Evolutionary conservation across 2,113 vertebrate genomes (phyloP).

Genomic region (Dromiciops gliroides): DNA sequence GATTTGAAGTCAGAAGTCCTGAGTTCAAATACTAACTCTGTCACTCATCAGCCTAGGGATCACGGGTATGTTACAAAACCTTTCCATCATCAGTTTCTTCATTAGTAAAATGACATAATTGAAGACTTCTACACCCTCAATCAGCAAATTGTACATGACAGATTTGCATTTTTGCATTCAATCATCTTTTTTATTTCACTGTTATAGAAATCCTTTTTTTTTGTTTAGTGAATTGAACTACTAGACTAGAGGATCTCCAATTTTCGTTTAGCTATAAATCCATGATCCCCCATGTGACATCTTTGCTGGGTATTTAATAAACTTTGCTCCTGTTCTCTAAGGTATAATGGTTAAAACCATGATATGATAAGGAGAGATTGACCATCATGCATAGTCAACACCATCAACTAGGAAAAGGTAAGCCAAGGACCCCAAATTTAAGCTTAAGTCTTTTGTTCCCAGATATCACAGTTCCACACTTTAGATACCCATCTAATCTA

Average conservation of each 20-base stretch:
- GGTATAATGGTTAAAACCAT: not conserved
- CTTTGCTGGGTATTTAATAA: not conserved
- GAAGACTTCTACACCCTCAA: too few species aligned
- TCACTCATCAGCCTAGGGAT: not conserved
- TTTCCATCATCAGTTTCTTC: not conserved
- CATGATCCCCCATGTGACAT: not conserved
- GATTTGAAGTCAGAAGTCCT: not conserved
- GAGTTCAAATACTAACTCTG: not conserved
- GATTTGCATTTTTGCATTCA: too few species aligned
- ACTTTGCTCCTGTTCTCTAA: not conserved
- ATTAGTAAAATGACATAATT: not conserved
- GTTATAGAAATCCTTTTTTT: too few species aligned
- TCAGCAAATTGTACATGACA: too few species aligned
- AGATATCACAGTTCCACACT: not conserved
- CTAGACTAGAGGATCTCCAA: not conserved
- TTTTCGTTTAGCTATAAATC: too few species aligned
- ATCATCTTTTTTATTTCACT: too few species aligned
- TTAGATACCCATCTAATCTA: not conserved
- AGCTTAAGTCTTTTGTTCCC: not conserved
- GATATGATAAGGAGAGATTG: not conserved
- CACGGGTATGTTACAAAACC: not conserved
- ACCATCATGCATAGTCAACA: not conserved
- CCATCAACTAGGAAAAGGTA: not conserved
- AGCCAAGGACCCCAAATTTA: not conserved
- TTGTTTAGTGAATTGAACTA: not conserved